Evolutionary conservation across 2,888 invertebrate species (phyloP).

Genomic region (Gisinianus flammeolus): DNA sequence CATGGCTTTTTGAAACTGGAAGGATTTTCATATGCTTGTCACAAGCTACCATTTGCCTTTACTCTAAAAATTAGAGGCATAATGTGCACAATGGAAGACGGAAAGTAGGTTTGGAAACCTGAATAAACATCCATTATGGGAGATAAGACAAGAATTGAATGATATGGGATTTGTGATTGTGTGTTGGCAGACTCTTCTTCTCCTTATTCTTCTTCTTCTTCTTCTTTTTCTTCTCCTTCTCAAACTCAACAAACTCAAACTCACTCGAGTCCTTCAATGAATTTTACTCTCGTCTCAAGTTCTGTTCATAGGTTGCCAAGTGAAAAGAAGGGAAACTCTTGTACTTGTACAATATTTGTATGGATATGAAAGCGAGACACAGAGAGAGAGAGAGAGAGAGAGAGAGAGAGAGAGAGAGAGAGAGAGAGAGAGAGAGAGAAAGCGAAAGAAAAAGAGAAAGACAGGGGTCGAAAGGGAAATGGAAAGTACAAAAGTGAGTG

Average conservation of each 20-base stretch:
- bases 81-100: too few species aligned
- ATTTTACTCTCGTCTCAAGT: not conserved
- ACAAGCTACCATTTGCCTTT: too few species aligned
- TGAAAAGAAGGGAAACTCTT: too few species aligned
- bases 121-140: not conserved
- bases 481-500: not conserved
- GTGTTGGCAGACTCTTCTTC: conserved; percentile 1
- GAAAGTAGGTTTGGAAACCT: not conserved
- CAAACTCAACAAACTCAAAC: not conserved
- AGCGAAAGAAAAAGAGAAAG: not conserved
- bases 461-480: not conserved
- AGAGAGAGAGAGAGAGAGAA: not conserved
- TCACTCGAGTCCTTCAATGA: not conserved
- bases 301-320: not conserved
- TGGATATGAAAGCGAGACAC: too few species aligned
- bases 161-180: conserved; percentile 15
- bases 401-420: not conserved
- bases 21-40: too few species aligned
- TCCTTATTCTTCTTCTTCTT: conserved; percentile 9
- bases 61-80: too few species aligned
- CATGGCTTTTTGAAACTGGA: too few species aligned
- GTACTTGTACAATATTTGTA: too few species aligned
- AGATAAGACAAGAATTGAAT: not conserved
- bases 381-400: too few species aligned
- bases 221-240: conserved; percentile 6